Percentiles rank a stretch among this genome's conserved stretches.
phyloP scores from a whole-genome alignment of 2,888 invertebrate genomes.

The Ennomos erosarius region DNA sequence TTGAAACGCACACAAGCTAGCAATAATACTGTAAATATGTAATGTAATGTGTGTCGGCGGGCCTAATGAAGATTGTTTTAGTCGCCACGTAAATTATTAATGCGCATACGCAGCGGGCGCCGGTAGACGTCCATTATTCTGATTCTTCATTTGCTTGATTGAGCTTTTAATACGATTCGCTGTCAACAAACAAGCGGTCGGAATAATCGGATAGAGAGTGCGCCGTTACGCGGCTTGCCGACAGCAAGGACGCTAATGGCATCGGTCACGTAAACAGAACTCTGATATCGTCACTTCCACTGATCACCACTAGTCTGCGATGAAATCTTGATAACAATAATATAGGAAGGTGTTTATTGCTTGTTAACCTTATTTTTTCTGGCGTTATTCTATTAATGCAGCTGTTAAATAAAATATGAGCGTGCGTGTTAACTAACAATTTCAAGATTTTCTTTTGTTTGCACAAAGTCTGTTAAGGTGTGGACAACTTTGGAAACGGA shows the following conservation, averaged over 20 bases:
- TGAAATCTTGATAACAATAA: slow-evolving; percentile 50
- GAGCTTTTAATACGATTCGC: slow-evolving; percentile 84
- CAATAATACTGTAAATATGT: slow-evolving; percentile 58
- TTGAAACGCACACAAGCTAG: slow-evolving; percentile 50
- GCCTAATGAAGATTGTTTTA: slow-evolving; percentile 83
- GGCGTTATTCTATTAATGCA: slow-evolving; percentile 17
- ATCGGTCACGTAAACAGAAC: slow-evolving; percentile 70
- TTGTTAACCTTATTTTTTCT: slow-evolving; percentile 32
- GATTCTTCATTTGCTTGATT: slow-evolving; percentile 85
- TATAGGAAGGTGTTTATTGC: slow-evolving; percentile 43
- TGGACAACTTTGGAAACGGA: too few species aligned
- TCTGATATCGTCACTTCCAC: slow-evolving; percentile 66
- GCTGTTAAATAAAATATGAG: slow-evolving; percentile 11
- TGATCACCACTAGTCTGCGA: slow-evolving; percentile 50
- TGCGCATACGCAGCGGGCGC: slow-evolving; percentile 81
- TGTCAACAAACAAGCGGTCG: slow-evolving; percentile 72
- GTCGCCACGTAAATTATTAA: slow-evolving; percentile 80
- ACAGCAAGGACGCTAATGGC: slow-evolving; percentile 65
- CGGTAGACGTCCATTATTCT: slow-evolving; percentile 78
- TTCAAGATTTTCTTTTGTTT: slow-evolving; percentile 18
- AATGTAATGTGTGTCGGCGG: slow-evolving; percentile 75
- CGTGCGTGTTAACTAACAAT: slow-evolving; percentile 12
- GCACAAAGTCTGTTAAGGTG: slow-evolving; percentile 16
- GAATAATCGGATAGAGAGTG: slow-evolving; percentile 72
- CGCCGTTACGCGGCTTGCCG: slow-evolving; percentile 52